Base-by-base conservation (phyloP, 1,140 invertebrate species). In the Caerostris extrusa region DNA sequence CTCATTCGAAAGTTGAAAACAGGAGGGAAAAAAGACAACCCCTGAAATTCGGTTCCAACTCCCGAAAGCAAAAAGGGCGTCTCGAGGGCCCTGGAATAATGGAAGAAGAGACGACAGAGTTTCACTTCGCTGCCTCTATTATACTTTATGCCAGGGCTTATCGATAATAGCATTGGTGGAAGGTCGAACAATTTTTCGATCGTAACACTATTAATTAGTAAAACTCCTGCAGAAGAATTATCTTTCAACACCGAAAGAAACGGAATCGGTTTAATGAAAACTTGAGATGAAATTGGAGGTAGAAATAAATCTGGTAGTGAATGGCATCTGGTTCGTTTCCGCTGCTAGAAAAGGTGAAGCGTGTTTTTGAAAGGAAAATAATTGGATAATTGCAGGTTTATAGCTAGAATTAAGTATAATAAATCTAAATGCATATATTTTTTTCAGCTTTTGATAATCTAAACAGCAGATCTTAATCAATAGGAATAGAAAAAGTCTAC, bases 11-110 rank as follows among this genome's bases (percentile, higher is more conserved):
- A 67, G 61, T 67, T 67, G 10, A 67, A 67, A 67, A 67, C 71
- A 77, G 12, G 14, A 85, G n/a, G n/a, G n/a, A 56, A 83, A 83
- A 7, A 85, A 58, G 55, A 19, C 3, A 3, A 55, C 19, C 6
- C 57, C 83, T n/a, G 56, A 58, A 53, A 50, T 60, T 85, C 83
- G 34, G 83, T 85, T 85, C 12, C 83, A 34, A 55, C 10, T 88
- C 57, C 61, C 61, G 7, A 69, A 67, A 64, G 86, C 67, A 69
- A 55, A n/a, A 88, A 88, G 58, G 4, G 60, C 3, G 50, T 88
- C 86, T 67, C 61, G 14, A 88, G 34, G 60, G 60, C n/a, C 12
- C 34, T n/a, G 61, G 57, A 88, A 88, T 34, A 88, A 88, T 64
- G 34, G 10, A 34, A n/a, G 10, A 53, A 17, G 61, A 17, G 86